Percentiles rank a stretch among this genome's conserved stretches.
These are phyloP conservation scores for Pygoscelis antarcticus DNA, from an alignment of 2,113 vertebrate genomes.

Conservation along the genomic window DNA sequence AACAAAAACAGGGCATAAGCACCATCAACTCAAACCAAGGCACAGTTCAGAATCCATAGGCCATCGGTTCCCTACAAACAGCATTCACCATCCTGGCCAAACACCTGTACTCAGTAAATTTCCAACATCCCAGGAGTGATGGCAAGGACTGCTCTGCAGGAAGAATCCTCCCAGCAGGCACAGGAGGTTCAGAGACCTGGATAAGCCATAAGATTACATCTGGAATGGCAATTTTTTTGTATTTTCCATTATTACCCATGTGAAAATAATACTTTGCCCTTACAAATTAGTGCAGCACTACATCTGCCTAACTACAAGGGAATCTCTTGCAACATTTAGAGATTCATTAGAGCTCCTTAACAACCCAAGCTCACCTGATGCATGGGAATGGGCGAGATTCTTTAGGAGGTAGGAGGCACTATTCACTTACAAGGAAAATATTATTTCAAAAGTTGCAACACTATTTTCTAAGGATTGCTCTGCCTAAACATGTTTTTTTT, in stretches of 20 bases:
- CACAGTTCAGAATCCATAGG: not conserved
- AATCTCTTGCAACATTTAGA: not conserved
- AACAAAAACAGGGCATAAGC: not conserved
- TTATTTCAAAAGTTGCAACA: not conserved
- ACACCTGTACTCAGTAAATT: not conserved
- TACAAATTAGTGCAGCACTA: not conserved
- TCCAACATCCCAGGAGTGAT: not conserved
- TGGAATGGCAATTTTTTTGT: not conserved
- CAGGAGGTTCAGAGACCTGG: not conserved
- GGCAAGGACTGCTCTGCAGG: not conserved
- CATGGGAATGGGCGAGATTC: not conserved
- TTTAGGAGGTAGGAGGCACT: not conserved
- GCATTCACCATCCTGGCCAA: not conserved
- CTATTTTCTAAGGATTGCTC: not conserved
- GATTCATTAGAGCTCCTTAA: not conserved
- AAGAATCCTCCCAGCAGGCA: not conserved
- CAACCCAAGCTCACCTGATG: not conserved
- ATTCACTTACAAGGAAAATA: not conserved
- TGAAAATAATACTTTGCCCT: not conserved
- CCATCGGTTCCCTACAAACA: accelerated
- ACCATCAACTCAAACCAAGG: not conserved
- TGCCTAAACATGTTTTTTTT: not conserved
- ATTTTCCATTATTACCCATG: not conserved
- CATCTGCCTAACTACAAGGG: not conserved
- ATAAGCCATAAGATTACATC: not conserved